Evolutionary conservation across 2,797 vertebrate species (phyloP), one percentile per base, ranked within the genome.

Genomic region (Diplodus sargus): DNA sequence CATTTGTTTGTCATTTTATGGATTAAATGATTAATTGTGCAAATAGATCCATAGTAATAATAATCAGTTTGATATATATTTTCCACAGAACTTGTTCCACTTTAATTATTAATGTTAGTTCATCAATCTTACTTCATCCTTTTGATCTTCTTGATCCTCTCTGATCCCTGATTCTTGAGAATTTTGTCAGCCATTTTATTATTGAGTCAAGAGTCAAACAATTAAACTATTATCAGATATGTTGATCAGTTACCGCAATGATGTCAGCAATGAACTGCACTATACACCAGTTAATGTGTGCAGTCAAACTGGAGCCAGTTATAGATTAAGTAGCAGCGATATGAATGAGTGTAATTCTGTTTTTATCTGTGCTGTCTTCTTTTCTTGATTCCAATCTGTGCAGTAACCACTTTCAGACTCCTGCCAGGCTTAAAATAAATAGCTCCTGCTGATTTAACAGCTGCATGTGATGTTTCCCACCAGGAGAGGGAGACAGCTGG

Each of bases 401-500:
- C 28, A 1, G 15, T 11, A 2, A 13, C 56, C 5, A 22, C 25
- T 42, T 58, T 28, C 42, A 45, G 52, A 20, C 17, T 1, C 7
- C 42, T n/a, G 4, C 8, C 25, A 23, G 47, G 1, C 23, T 59
- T 14, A 45, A 17, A 61, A 39, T 18, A 0, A n/a, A 18, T 11
- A 8, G n/a, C 47, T 52, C 3, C 34, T 34, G 17, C 39, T 52
- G 39, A 70, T 20, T 42, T 78, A 56, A 79, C 0, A 25, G 48
- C n/a, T 17, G 43, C 15, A 2, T 28, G 52, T 66, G 28, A 45
- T 80, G 30, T 71, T 30, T 76, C 60, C 76, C 61, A 65, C 76
- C 90, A 98, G 97, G 89, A 47, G 97, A 97, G 85, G 96, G 95
- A 71, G 95, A 95, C 57, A 93, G 83, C 84, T 95, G 96, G 84